These are phyloP conservation scores for Mareca penelope DNA, from an alignment of 2,797 vertebrate species.

Conservation along the genomic window DNA sequence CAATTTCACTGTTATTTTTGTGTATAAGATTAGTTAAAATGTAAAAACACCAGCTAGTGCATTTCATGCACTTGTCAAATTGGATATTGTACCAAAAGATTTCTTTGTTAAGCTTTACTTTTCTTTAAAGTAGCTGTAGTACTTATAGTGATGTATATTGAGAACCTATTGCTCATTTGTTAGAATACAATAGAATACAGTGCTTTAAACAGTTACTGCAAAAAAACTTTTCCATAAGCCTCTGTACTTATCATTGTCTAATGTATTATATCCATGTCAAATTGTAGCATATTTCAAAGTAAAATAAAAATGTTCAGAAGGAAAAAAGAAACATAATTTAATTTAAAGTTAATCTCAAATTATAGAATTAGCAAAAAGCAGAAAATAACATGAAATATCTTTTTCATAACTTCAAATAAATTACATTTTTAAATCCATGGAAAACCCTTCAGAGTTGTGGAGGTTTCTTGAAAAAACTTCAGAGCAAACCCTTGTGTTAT, in stretches of 20 bases:
- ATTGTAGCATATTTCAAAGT: neutral
- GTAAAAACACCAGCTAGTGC: neutral
- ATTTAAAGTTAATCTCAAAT: neutral
- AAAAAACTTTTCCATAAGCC: neutral
- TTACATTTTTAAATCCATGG: neutral
- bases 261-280: neutral
- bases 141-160: neutral
- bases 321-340: neutral
- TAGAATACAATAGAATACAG: neutral
- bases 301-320: neutral
- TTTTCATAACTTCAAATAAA: neutral
- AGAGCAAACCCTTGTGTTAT: neutral
- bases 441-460: neutral
- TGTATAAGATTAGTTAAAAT: neutral
- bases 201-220: neutral
- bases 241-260: neutral
- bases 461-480: neutral
- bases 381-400: neutral
- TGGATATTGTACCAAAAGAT: neutral
- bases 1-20: neutral
- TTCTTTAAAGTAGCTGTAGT: neutral
- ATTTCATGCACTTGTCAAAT: neutral
- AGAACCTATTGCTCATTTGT: neutral
- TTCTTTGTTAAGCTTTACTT: neutral
- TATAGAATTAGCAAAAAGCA: neutral